These are phyloP conservation scores for Amblyornis subalaris DNA, from an alignment of 2,113 vertebrate genomes.

Conservation along the genomic window DNA sequence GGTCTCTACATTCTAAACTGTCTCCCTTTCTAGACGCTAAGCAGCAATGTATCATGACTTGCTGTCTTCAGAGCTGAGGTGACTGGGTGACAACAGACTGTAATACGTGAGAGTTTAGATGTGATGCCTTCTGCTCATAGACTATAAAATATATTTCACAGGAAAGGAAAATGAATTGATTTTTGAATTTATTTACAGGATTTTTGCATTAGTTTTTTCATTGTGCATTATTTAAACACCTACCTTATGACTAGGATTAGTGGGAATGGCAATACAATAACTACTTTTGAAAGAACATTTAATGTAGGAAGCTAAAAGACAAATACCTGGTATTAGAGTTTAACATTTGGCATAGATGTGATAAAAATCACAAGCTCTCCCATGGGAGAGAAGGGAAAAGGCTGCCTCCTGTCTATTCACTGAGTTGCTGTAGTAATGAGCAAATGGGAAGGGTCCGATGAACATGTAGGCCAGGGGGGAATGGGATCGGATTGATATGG, in stretches of 20 bases:
- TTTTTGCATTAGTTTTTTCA: neutral
- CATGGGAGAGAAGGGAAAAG: neutral
- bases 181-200: neutral
- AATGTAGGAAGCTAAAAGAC: neutral
- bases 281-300: neutral
- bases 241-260: neutral
- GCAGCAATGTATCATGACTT: neutral
- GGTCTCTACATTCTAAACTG: neutral
- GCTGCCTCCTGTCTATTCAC: neutral
- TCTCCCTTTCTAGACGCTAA: neutral
- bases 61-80: neutral
- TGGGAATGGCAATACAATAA: neutral
- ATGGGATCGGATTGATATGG: neutral
- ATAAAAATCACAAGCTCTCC: neutral
- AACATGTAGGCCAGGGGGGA: neutral
- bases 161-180: neutral
- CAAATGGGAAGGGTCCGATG: neutral
- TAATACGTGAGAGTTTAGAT: neutral
- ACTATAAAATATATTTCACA: neutral
- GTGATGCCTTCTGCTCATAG: neutral
- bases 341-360: neutral
- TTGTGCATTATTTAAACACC: neutral
- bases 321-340: neutral
- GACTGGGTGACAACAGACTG: neutral
- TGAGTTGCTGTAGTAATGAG: neutral